A percentile compares a stretch with the other conserved stretches of the same genome.
These are phyloP conservation scores for Campoletis raptor DNA, from an alignment of 2,888 invertebrate species.

Conservation along the genomic window DNA sequence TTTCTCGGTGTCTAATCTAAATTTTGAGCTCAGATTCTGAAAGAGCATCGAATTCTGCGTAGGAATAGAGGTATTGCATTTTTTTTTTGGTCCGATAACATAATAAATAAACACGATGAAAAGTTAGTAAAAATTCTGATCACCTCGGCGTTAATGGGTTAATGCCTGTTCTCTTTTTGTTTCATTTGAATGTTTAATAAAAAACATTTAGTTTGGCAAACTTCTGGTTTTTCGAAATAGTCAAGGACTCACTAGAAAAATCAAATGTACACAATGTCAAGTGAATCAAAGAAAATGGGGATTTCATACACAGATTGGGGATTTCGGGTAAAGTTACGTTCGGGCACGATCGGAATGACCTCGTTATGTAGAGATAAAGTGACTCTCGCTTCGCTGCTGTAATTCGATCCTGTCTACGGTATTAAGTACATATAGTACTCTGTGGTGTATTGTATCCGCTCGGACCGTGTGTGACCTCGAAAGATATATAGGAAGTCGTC, in stretches of 20 bases:
- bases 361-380: constrained; percentile 46
- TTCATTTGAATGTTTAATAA: not conserved
- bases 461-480: constrained; percentile 56
- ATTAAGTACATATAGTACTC: constrained; percentile 33
- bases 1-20: no score
- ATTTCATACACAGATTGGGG: not conserved
- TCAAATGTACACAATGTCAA: not conserved
- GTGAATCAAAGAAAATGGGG: not conserved
- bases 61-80: no score
- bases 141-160: no score
- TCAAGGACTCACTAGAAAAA: not conserved
- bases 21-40: no score
- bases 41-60: no score
- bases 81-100: no score
- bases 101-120: no score
- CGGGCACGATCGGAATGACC: constrained; percentile 28
- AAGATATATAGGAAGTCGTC: constrained; percentile 44
- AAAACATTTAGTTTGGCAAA: not conserved
- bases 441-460: constrained; percentile 43
- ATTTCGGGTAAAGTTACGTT: constrained; percentile 45
- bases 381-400: constrained; percentile 43
- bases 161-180: not conserved
- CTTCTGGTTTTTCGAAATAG: not conserved
- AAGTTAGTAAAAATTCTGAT: no score
- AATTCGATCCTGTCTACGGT: constrained; percentile 46